Evolutionary conservation across 2,888 invertebrate species (phyloP).

Genomic region (Ashinkailepas kermadecensis): DNA sequence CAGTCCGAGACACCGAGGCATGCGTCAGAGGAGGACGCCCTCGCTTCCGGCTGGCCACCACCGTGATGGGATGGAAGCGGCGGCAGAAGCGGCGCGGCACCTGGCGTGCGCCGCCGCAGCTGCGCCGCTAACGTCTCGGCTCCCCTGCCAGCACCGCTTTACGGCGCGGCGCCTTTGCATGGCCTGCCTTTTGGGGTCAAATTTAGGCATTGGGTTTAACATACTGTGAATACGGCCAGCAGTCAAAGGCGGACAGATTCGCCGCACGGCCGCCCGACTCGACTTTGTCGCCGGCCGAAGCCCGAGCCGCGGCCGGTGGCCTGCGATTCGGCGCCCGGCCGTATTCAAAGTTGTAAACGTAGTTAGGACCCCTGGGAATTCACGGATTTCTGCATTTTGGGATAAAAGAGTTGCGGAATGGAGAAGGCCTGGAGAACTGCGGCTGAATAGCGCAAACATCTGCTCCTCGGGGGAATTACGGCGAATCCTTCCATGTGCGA

Average conservation of each 20-base stretch:
- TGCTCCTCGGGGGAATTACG: not conserved
- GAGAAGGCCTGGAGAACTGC: not conserved
- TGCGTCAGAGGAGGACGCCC: too few species aligned
- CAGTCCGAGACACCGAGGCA: too few species aligned
- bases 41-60: too few species aligned
- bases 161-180: conserved; percentile 13
- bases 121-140: not conserved
- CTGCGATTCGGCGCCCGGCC: not conserved
- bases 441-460: not conserved
- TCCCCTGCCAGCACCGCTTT: not conserved
- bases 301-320: not conserved
- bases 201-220: conserved; percentile 16
- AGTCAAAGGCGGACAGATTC: conserved; percentile 3
- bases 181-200: conserved; percentile 18
- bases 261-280: not conserved
- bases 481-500: not conserved
- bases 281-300: not conserved
- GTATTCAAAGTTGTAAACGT: conserved; percentile 20
- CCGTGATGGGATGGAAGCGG: too few species aligned
- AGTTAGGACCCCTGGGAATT: conserved; percentile 19
- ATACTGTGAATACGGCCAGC: conserved; percentile 5
- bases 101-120: too few species aligned
- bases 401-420: conserved; percentile 21
- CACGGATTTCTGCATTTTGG: conserved; percentile 20
- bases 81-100: too few species aligned